These are phyloP conservation scores for Oncopodura yosiiana DNA, from an alignment of 1,140 invertebrate species.

Conservation along the genomic window DNA sequence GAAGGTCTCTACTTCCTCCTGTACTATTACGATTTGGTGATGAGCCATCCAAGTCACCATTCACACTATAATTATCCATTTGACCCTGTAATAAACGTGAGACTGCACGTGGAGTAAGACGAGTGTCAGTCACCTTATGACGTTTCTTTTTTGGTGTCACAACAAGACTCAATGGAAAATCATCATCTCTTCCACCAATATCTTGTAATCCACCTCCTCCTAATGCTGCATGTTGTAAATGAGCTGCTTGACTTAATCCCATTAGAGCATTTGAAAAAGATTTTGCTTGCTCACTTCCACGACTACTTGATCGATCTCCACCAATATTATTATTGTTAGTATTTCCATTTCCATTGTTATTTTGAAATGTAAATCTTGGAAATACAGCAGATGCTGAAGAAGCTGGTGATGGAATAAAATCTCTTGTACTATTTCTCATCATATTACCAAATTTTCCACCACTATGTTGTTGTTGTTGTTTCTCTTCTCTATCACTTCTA, in stretches of 20 bases:
- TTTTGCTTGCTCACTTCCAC: conserved; percentile 2
- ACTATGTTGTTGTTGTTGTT: no score
- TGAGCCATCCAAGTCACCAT: conserved; percentile 42
- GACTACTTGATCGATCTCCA: conserved; percentile 88
- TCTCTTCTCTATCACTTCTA: no score
- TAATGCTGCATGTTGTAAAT: conserved; percentile 79
- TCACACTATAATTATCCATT: conserved; percentile 59
- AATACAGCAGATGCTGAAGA: conserved; percentile 42
- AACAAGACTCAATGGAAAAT: conserved; percentile 40
- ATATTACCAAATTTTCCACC: conserved; percentile 26
- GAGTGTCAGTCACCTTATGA: conserved; percentile 91
- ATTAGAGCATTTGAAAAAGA: conserved; percentile 6
- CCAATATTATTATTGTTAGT: no score
- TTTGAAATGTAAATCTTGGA: conserved; percentile 57
- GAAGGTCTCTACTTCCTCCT: not conserved
- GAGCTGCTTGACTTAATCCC: conserved; percentile 66
- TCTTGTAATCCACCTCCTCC: conserved; percentile 59
- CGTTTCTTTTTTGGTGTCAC: conserved; percentile 83
- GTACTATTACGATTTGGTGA: conserved; percentile 31
- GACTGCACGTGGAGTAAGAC: conserved; percentile 82
- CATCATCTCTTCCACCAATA: conserved; percentile 56
- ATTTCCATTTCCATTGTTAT: conserved; percentile 78
- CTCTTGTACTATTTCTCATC: no score
- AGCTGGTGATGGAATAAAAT: conserved; percentile 38
- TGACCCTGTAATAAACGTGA: conserved; percentile 72